These are phyloP conservation scores for Pantala flavescens DNA, from an alignment of 1,140 invertebrate genomes.

Conservation along the genomic window DNA sequence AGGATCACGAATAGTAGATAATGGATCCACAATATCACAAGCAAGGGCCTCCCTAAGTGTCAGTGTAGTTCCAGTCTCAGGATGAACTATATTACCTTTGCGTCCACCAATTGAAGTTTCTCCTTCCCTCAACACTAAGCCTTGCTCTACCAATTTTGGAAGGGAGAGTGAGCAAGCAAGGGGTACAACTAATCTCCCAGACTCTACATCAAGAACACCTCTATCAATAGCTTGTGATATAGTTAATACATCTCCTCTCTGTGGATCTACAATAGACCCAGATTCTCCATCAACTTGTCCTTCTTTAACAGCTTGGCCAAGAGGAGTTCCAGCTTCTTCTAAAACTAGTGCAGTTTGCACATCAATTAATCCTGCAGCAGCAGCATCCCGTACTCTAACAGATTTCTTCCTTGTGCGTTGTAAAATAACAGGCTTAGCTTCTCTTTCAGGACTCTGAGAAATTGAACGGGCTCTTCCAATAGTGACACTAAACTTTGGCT, in stretches of 20 bases:
- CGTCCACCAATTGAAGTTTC: conserved; percentile 32
- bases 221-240: conserved; percentile 75
- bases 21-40: conserved; percentile 75
- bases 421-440: conserved; percentile 57
- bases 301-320: conserved; percentile 63
- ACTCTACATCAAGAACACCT: conserved; percentile 67
- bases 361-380: conserved; percentile 63
- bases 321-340: conserved; percentile 44
- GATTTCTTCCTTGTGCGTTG: conserved; percentile 68
- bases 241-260: conserved; percentile 62
- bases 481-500: conserved; percentile 55
- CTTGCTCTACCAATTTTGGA: conserved; percentile 70
- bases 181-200: conserved; percentile 68
- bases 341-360: conserved; percentile 57
- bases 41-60: conserved; percentile 70
- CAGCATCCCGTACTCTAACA: conserved; percentile 56
- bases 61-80: conserved; percentile 67
- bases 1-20: conserved; percentile 50
- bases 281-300: conserved; percentile 62
- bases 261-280: conserved; percentile 72
- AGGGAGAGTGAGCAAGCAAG: conserved; percentile 68
- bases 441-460: conserved; percentile 42
- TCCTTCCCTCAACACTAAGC: conserved; percentile 60
- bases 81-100: conserved; percentile 71
- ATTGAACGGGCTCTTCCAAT: conserved; percentile 46